Percentiles rank a stretch among this genome's conserved stretches.
These are phyloP conservation scores for Chanos chanos DNA, from an alignment of 2,797 vertebrate species.

Conservation along the genomic window DNA sequence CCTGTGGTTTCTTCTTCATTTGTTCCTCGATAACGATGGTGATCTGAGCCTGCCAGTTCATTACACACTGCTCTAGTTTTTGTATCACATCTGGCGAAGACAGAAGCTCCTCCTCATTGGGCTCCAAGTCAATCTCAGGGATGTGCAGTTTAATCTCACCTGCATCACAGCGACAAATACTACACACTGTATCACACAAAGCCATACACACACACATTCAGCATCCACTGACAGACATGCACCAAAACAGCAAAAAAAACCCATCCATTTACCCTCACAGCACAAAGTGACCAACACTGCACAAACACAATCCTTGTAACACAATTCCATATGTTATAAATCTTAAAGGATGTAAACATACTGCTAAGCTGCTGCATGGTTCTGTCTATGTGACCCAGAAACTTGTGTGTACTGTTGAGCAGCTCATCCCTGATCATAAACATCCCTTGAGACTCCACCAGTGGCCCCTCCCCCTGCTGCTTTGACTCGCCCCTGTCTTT, in stretches of 20 bases:
- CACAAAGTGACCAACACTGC: too few species aligned
- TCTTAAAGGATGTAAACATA: constrained; percentile 8
- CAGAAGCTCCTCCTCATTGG: constrained; percentile 63
- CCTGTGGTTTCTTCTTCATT: constrained; percentile 80
- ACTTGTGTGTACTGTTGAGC: constrained; percentile 75
- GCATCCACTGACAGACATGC: too few species aligned
- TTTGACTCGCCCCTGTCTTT: not conserved
- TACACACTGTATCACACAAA: not conserved
- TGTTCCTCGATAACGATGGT: constrained; percentile 73
- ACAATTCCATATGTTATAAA: constrained; percentile 24
- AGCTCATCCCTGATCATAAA: constrained; percentile 67
- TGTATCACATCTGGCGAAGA: constrained; percentile 63
- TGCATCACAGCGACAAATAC: constrained; percentile 41
- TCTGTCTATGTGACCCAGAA: constrained; percentile 62
- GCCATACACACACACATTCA: not conserved
- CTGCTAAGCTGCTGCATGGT: constrained; percentile 74
- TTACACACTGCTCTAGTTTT: constrained; percentile 75
- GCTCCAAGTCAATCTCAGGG: constrained; percentile 75
- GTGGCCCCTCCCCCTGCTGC: not conserved
- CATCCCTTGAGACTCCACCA: constrained; percentile 42
- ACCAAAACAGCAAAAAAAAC: too few species aligned
- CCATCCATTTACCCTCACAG: too few species aligned
- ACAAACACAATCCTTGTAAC: constrained; percentile 21
- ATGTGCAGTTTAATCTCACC: constrained; percentile 78
- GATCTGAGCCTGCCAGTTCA: constrained; percentile 85